Evolutionary conservation across 2,113 vertebrate genomes (phyloP).

Genomic region (Stictonetta naevosa): DNA sequence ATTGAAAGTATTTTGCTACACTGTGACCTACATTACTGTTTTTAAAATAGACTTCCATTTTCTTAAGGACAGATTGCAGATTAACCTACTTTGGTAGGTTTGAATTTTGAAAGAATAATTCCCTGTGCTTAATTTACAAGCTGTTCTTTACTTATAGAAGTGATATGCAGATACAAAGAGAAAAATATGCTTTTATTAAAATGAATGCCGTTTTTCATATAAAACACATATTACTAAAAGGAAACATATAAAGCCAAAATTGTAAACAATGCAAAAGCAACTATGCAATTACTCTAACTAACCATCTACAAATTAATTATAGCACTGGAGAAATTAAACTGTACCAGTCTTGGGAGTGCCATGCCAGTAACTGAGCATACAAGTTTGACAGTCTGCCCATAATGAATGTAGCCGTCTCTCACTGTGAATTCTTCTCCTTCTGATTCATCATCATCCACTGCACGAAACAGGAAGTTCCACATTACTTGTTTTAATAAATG

Average conservation of each 20-base stretch:
- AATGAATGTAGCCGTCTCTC: constrained; percentile 98
- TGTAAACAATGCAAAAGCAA: background rate
- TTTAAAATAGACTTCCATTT: background rate
- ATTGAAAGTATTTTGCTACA: background rate
- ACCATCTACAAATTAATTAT: background rate
- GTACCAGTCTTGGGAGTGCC: constrained; percentile 98
- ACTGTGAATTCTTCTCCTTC: constrained; percentile 99
- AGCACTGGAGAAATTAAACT: constrained; percentile 37
- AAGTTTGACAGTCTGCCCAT: constrained; percentile 98
- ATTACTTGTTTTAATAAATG: background rate
- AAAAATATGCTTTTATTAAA: background rate
- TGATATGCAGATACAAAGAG: background rate
- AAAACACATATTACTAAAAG: background rate
- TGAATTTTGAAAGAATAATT: background rate
- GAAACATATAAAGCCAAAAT: background rate
- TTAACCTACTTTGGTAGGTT: background rate
- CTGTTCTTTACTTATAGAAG: background rate
- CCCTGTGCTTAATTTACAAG: background rate
- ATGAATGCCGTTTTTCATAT: background rate
- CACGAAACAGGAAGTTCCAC: constrained; percentile 44
- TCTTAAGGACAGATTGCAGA: background rate
- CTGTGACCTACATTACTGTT: background rate
- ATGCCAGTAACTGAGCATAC: constrained; percentile 99
- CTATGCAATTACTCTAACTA: background rate
- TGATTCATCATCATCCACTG: constrained; percentile 99